Percentiles rank a stretch among this genome's conserved stretches.
These are phyloP conservation scores for Imbricaverruca yamaguchii DNA, from an alignment of 2,888 invertebrate genomes.

Conservation along the genomic window DNA sequence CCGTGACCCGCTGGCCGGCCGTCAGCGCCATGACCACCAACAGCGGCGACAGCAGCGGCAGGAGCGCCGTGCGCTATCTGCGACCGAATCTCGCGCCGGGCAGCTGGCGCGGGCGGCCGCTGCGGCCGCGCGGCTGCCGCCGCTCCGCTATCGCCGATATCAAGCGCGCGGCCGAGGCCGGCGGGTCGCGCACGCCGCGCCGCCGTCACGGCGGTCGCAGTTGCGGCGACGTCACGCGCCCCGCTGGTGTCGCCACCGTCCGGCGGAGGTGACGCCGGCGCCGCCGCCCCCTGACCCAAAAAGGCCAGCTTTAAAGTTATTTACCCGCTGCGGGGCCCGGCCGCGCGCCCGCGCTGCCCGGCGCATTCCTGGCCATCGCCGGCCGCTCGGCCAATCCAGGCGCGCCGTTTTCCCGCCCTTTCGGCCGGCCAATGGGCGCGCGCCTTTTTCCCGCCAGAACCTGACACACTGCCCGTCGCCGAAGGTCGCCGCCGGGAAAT, in stretches of 20 bases:
- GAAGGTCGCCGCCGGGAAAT: constrained; percentile 9
- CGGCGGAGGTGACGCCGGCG: neutral
- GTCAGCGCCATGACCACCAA: neutral
- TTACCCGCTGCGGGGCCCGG: neutral
- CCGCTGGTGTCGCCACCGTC: neutral
- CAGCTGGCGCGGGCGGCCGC: no score
- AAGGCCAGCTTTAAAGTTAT: neutral
- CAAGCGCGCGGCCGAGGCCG: neutral
- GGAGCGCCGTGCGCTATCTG: neutral
- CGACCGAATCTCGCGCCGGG: no score
- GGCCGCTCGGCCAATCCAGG: neutral
- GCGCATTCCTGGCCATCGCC: neutral
- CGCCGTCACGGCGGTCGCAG: neutral
- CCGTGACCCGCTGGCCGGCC: no score
- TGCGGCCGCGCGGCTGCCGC: neutral
- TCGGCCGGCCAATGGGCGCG: neutral
- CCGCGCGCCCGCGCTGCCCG: neutral
- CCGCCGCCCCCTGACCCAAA: neutral
- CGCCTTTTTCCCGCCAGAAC: constrained; percentile 12
- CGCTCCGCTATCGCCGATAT: neutral
- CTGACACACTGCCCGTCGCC: neutral
- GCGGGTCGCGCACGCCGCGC: neutral
- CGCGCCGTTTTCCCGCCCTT: constrained; percentile 4
- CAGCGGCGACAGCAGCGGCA: neutral
- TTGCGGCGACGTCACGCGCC: neutral